These are phyloP conservation scores for Lamellibrachia columna DNA, from an alignment of 2,888 invertebrate genomes.

Conservation along the genomic window DNA sequence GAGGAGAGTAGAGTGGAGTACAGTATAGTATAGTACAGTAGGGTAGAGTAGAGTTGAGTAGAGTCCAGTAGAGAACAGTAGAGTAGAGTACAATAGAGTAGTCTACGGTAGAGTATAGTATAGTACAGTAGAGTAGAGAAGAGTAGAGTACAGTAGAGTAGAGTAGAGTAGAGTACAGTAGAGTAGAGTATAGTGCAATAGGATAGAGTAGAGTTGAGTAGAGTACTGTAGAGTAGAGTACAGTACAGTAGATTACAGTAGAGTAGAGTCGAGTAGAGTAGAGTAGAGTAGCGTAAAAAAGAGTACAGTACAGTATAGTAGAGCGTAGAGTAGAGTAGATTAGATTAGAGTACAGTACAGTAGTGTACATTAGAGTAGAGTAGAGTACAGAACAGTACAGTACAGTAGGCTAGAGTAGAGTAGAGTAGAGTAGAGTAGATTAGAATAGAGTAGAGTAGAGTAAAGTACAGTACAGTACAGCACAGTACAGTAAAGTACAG, in stretches of 20 bases:
- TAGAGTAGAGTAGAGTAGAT: neutral
- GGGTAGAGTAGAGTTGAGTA: neutral
- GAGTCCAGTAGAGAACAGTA: slow-evolving; percentile 14
- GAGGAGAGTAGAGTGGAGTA: slow-evolving; percentile 1
- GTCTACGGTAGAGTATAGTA: slow-evolving; percentile 26
- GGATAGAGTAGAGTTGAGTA: slow-evolving; percentile 22
- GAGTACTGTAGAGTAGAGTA: slow-evolving; percentile 21
- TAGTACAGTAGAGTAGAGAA: slow-evolving; percentile 7
- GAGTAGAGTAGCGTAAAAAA: no score
- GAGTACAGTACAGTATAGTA: no score
- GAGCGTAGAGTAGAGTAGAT: no score
- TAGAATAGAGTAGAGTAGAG: neutral
- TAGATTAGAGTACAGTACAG: no score
- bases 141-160: slow-evolving; percentile 24
- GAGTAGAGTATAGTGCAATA: neutral
- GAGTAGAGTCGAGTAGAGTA: slow-evolving; percentile 13
- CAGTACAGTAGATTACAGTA: neutral
- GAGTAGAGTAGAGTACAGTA: slow-evolving; percentile 19
- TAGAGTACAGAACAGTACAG: neutral
- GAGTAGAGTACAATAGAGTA: neutral
- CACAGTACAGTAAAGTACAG: neutral
- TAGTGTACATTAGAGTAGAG: no score
- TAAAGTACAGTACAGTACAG: neutral
- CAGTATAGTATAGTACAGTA: neutral
- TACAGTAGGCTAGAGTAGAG: neutral